These are phyloP conservation scores for Ceratitis capitata DNA, from an alignment of 1,140 invertebrate species.

Conservation along the genomic window DNA sequence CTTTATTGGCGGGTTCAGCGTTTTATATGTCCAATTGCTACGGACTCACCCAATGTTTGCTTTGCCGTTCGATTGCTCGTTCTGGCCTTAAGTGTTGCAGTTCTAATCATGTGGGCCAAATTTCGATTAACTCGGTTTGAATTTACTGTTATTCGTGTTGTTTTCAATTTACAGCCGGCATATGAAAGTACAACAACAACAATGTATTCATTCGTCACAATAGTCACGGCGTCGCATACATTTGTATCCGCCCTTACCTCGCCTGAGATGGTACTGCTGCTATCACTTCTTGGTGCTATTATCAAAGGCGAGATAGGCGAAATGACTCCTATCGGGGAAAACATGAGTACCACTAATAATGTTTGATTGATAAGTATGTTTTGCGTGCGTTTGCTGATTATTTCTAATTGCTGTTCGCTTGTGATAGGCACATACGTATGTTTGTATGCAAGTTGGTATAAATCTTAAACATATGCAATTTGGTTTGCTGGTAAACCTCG, in stretches of 20 bases:
- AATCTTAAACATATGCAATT: too few species aligned
- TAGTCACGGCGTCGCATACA: neutral
- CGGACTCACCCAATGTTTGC: neutral
- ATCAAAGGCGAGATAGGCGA: neutral
- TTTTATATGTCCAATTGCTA: neutral
- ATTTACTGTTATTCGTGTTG: neutral
- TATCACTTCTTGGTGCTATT: neutral
- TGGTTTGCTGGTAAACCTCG: too few species aligned
- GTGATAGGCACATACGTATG: neutral
- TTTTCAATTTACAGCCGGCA: neutral
- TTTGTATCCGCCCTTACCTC: neutral
- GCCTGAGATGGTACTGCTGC: neutral
- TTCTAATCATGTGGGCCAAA: neutral
- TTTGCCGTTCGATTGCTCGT: neutral
- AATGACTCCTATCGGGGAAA: neutral
- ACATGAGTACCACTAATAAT: neutral
- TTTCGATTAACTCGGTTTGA: neutral
- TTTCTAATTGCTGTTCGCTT: neutral
- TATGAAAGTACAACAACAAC: neutral
- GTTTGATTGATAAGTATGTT: conserved; percentile 17
- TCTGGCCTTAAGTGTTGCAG: neutral
- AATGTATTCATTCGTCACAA: neutral
- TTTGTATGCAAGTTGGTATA: too few species aligned
- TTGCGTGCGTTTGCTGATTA: neutral
- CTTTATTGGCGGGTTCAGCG: neutral